Base-by-base conservation (phyloP, 2,113 vertebrate genomes). In the Empidonax traillii region DNA sequence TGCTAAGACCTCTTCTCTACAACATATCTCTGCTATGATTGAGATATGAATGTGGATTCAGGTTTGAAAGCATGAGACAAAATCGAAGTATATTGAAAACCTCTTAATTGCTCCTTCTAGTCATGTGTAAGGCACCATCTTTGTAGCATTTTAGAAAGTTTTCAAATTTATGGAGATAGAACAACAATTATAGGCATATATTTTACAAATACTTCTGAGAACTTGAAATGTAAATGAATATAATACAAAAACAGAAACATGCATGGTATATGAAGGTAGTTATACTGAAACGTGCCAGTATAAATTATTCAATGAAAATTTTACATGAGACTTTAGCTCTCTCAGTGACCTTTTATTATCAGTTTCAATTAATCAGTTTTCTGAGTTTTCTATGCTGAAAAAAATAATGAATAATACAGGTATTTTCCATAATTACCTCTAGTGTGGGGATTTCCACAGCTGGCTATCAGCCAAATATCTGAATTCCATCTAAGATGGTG, bases 321-420 rank as follows among this genome's bases (percentile, higher is more conserved):
- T 8, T 25, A 22, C 3, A 16, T 1, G 2, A 62, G 31, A 55
- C 25, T 68, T 87, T 23, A 39, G 2, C 1, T 52, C 4, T 67
- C 24, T 59, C 7, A 14, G 28, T 58, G 14, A 0, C 14, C 59
- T 72, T 78, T 65, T 44, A 51, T 35, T 56, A 66, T 23, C 8
- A 76, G 31, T 35, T 85, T 86, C 14, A 58, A 41, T 43, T 41
- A 2, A 53, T 17, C 5, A 30, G 8, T 44, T 78, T 86, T 83
- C 41, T 41, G 8, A 52, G 3, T 35, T 44, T 86, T 68, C 31
- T 33, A 5, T 39, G 30, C 8, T 4, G 2, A 75, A 90, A 58
- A 71, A 37, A 69, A 28, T 4, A 0, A 51, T 4, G 6, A 82
- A 59, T 75, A 59, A 47, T 56, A 22, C 8, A 1, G 2, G 2